phyloP scores from a whole-genome alignment of 2,797 vertebrate species.

The Alauda arvensis region DNA sequence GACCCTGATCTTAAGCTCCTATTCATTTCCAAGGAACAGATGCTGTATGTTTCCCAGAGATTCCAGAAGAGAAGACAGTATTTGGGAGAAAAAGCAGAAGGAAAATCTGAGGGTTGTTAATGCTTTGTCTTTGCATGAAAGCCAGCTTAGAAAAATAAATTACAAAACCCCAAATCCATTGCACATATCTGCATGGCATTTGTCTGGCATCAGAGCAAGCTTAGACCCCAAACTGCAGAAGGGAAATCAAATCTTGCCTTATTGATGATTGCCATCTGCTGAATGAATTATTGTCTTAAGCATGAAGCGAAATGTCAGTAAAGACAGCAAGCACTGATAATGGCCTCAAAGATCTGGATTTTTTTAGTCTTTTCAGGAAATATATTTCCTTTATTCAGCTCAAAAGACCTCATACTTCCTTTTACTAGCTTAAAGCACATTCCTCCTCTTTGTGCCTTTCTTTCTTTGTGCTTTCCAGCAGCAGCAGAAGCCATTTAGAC shows the following conservation, averaged over 20 bases:
- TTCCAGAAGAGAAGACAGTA: neutral
- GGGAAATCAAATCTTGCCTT: neutral
- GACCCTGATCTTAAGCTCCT: neutral
- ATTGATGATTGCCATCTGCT: neutral
- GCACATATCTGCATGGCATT: neutral
- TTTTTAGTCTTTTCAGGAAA: constrained; percentile 30
- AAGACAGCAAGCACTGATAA: neutral
- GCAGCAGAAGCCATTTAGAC: neutral
- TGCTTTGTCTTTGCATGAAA: neutral
- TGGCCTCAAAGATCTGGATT: neutral
- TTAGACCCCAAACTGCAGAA: neutral
- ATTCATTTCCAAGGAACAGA: neutral
- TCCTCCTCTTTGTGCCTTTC: neutral
- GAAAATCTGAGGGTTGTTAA: neutral
- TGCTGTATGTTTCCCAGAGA: neutral
- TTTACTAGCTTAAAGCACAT: neutral
- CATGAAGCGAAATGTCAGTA: neutral
- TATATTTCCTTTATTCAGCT: constrained; percentile 6
- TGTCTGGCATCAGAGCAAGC: neutral
- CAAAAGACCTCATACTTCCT: constrained; percentile 16
- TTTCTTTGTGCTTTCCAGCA: neutral
- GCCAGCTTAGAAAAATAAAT: neutral
- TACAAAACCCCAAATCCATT: neutral
- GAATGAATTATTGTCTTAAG: neutral
- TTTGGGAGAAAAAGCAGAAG: neutral